Evolutionary conservation across 2,888 invertebrate species (phyloP).

Genomic region (Cheiracanthium punctorium): DNA sequence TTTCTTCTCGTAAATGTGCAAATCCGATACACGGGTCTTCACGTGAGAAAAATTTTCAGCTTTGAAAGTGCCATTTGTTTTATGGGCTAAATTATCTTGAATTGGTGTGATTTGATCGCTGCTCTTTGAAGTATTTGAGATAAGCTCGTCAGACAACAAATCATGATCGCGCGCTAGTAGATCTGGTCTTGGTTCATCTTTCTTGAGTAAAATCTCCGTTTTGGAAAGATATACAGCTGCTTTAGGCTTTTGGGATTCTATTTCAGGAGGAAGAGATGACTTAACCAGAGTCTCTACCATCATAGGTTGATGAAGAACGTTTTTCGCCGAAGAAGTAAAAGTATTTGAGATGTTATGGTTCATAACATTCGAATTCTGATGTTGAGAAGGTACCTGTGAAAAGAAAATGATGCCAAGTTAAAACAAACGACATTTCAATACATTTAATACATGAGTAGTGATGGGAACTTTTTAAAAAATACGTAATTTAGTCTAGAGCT

Average conservation of each 20-base stretch:
- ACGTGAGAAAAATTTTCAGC: background rate
- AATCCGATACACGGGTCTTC: background rate
- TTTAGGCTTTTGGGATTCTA: background rate
- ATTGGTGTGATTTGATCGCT: background rate
- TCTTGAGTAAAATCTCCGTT: constrained; percentile 37
- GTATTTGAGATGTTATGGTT: constrained; percentile 26
- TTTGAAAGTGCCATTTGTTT: background rate
- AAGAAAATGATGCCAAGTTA: too few relatives aligned
- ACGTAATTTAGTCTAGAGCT: too few relatives aligned
- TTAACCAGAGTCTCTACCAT: constrained; percentile 46
- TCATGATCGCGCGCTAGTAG: background rate
- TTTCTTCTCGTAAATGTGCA: background rate
- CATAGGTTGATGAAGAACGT: constrained; percentile 40
- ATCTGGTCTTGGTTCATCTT: background rate
- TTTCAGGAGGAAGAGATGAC: constrained; percentile 1
- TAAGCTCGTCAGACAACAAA: background rate
- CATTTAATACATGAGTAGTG: too few relatives aligned
- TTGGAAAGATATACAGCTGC: constrained; percentile 46
- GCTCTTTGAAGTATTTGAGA: background rate
- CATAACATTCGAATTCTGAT: background rate
- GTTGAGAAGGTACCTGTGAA: background rate
- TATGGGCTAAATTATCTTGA: background rate
- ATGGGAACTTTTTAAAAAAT: too few relatives aligned
- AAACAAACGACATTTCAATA: too few relatives aligned
- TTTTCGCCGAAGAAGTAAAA: constrained; percentile 33